Conservation (phyloP, 2,797 vertebrate species). For the Pteropus rufus region DNA sequence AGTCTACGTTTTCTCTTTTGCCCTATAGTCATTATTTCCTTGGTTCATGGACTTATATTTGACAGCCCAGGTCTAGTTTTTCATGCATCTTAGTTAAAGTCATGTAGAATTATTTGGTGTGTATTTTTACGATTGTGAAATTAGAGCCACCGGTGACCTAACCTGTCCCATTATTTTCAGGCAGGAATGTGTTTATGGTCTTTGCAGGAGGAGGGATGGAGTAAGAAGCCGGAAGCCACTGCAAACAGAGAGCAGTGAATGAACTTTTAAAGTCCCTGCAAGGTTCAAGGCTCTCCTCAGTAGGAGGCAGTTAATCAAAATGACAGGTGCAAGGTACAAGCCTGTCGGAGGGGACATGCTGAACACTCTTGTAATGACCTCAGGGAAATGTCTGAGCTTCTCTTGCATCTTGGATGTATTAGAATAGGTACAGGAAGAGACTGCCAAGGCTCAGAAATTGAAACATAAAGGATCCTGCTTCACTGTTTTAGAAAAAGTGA, state of each 20-base stretch:
- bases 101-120: not conserved
- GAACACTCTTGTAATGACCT: not conserved
- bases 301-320: conserved; percentile 35
- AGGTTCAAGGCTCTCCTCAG: not conserved
- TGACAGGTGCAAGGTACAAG: not conserved
- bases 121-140: not conserved
- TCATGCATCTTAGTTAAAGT: not conserved
- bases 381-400: not conserved
- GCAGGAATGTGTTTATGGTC: not conserved
- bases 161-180: not conserved
- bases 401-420: not conserved
- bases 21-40: not conserved
- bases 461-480: not conserved
- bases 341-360: not conserved
- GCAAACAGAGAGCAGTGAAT: not conserved
- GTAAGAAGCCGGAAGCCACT: not conserved
- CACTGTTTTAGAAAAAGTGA: not conserved
- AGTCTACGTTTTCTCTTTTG: not conserved
- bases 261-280: not conserved
- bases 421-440: not conserved
- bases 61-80: not conserved
- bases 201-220: not conserved
- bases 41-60: not conserved
- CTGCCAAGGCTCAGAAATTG: not conserved
- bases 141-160: not conserved